These are phyloP conservation scores for Acanthaster planci DNA, from an alignment of 35 echinoderm and acorn worm species.

Conservation along the genomic window DNA sequence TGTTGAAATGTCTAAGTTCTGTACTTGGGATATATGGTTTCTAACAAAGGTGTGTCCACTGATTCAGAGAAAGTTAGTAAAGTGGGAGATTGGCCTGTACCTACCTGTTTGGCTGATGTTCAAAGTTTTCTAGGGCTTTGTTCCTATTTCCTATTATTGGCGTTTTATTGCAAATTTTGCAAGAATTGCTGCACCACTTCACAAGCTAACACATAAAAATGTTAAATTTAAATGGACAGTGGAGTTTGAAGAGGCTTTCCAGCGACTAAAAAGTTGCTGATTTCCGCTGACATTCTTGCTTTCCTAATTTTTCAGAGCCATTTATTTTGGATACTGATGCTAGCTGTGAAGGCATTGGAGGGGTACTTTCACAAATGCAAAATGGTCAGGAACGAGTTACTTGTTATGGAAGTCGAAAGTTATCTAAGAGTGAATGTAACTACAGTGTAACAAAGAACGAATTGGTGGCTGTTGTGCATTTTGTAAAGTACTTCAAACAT, in stretches of 20 bases:
- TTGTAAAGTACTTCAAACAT: too few relatives aligned
- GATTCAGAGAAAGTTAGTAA: neutral
- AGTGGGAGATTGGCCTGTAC: neutral
- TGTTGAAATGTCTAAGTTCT: neutral
- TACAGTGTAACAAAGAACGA: too few relatives aligned
- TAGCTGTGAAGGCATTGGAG: neutral
- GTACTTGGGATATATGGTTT: neutral
- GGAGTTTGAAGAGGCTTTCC: neutral
- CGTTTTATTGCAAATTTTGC: neutral
- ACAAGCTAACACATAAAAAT: neutral
- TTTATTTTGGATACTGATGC: conserved; percentile 8
- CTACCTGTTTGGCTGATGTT: neutral
- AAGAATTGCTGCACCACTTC: neutral
- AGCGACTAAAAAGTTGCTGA: neutral
- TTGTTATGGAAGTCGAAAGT: neutral
- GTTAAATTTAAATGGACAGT: neutral
- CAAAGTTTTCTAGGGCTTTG: neutral
- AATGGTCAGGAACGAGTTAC: neutral
- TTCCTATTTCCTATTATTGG: neutral
- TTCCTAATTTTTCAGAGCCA: neutral
- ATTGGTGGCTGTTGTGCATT: too few relatives aligned
- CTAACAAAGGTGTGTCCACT: neutral
- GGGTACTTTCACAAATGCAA: neutral
- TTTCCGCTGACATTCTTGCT: neutral
- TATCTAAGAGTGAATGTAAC: neutral